Conservation (phyloP, 2,797 vertebrate species). For the Halcyon badia region DNA sequence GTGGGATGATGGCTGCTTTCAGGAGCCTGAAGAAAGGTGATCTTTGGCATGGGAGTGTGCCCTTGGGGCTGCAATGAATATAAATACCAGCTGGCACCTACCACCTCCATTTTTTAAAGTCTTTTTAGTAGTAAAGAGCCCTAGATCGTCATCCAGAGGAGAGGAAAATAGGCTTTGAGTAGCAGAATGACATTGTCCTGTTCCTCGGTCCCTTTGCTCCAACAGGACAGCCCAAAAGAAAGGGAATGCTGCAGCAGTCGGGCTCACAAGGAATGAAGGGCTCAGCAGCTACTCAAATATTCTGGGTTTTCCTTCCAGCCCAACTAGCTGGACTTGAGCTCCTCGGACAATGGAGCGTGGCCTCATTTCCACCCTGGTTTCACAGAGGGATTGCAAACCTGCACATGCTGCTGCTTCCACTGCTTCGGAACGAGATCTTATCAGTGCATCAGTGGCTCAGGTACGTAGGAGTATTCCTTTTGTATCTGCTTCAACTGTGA, state of each 20-base stretch:
- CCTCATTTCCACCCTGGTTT: not conserved
- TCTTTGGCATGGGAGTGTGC: not conserved
- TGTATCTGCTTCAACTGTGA: not conserved
- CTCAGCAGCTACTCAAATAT: accelerated
- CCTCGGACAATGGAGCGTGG: not conserved
- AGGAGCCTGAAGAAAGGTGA: not conserved
- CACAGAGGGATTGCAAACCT: not conserved
- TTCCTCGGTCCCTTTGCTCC: not conserved
- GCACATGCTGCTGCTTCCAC: not conserved
- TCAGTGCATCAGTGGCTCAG: not conserved
- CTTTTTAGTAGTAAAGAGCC: not conserved
- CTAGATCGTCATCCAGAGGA: not conserved
- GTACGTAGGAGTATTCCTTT: not conserved
- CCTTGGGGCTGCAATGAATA: not conserved
- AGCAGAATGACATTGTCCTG: not conserved
- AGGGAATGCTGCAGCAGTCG: not conserved
- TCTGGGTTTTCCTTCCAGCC: not conserved
- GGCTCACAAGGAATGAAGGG: not conserved
- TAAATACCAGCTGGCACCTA: not conserved
- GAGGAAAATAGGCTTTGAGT: not conserved
- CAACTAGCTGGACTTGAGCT: not conserved
- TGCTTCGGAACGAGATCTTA: not conserved
- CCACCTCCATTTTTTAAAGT: not conserved
- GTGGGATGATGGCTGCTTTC: not conserved
- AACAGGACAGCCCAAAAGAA: not conserved